Evolutionary conservation across 2,113 vertebrate species (phyloP).

Genomic region (Zosterops japonicus): DNA sequence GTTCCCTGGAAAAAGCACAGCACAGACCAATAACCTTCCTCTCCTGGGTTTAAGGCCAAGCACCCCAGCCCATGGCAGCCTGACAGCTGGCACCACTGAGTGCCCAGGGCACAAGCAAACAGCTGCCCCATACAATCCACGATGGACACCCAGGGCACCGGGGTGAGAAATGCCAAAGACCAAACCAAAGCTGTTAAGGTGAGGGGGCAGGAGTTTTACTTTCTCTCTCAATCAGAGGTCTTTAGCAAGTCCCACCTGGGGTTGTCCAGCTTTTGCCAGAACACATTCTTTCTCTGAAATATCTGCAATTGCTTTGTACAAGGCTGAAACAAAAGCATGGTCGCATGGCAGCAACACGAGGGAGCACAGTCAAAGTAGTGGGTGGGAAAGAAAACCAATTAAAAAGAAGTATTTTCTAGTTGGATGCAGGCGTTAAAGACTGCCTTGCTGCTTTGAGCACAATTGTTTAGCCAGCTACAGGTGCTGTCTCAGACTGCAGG

Average conservation of each 20-base stretch:
- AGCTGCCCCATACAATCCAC: accelerated
- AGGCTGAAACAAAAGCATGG: not conserved
- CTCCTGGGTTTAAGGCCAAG: not conserved
- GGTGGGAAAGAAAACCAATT: slow-evolving; percentile 5
- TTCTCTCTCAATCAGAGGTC: not conserved
- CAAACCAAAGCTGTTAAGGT: not conserved
- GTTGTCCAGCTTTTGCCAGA: not conserved
- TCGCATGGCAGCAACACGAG: not conserved
- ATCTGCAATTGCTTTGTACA: not conserved
- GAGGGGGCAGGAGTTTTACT: not conserved
- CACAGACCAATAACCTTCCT: accelerated
- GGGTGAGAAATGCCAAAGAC: not conserved
- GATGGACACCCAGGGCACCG: not conserved
- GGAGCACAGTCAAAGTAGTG: not conserved
- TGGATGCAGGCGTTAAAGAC: not conserved
- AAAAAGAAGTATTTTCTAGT: not conserved
- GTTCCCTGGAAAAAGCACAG: not conserved
- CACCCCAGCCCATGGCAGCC: not conserved
- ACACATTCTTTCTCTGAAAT: not conserved
- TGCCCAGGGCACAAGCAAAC: not conserved
- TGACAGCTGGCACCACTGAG: not conserved
- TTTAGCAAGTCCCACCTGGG: not conserved
- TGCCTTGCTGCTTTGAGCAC: not conserved
- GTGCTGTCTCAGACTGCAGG: not conserved
- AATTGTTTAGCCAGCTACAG: not conserved